Evolutionary conservation across 2,888 invertebrate species (phyloP).

Genomic region (Lycia hirtaria): DNA sequence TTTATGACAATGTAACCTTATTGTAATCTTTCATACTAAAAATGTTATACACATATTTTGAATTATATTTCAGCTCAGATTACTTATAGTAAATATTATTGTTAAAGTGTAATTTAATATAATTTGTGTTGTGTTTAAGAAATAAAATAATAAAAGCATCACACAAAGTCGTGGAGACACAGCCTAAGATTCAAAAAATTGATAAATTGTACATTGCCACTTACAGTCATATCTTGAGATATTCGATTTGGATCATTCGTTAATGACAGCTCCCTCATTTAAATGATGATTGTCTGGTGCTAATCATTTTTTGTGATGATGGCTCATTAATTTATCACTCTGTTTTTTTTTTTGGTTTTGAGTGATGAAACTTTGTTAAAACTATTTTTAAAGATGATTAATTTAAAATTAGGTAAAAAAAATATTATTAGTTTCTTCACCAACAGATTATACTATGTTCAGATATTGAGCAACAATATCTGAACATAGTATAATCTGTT

Average conservation of each 20-base stretch:
- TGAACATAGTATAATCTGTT: too few species aligned
- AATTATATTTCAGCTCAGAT: too few species aligned
- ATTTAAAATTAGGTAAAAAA: background rate
- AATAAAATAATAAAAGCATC: too few species aligned
- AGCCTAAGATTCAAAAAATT: constrained; percentile 34
- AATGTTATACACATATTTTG: too few species aligned
- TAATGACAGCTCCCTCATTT: constrained; percentile 60
- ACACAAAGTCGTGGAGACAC: constrained; percentile 1
- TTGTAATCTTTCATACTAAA: too few species aligned
- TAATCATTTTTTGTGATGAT: constrained; percentile 59
- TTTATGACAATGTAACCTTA: too few species aligned
- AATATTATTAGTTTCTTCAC: too few species aligned
- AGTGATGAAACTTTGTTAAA: constrained; percentile 16
- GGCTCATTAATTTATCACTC: constrained; percentile 56
- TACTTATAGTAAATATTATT: too few species aligned
- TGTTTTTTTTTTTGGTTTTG: constrained; percentile 44
- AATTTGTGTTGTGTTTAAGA: too few species aligned
- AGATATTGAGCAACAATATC: too few species aligned
- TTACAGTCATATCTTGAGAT: constrained; percentile 31
- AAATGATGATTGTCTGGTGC: constrained; percentile 61
- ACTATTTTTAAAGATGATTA: background rate
- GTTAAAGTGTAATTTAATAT: too few species aligned
- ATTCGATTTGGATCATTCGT: constrained; percentile 40
- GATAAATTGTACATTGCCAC: constrained; percentile 44
- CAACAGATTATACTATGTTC: too few species aligned